Evolutionary conservation across 2,888 invertebrate genomes (phyloP), one percentile per base, ranked within the genome.

Genomic region (Pandemis cinnamomeana): DNA sequence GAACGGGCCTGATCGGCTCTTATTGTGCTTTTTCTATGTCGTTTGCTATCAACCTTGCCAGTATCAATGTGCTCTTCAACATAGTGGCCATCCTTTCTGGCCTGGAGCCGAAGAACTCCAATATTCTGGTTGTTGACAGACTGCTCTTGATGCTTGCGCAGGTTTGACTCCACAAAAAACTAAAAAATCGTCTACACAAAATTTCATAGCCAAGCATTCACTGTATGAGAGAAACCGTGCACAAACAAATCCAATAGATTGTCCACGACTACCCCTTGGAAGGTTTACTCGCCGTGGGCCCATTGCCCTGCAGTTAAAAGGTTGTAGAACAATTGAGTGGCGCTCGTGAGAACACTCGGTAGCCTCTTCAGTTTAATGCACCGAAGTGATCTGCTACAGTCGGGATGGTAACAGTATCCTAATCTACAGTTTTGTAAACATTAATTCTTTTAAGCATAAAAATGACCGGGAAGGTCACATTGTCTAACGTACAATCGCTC

Each of bases 251-350:
- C 20, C 20, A 27, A 63, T 67, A 46, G 46, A 46, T 46, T 46
- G 55, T 36, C 42, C 44, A 67, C 79, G 79, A 86, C 80, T 79
- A 36, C 53, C 67, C 67, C 55, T 55, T 20, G 8, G n/a, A 58
- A 46, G 7, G 55, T 15, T 68, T 41, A 51, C 66, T 41, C 55
- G 8, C 91, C 91, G 88, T 87, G 89, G 89, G 88, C 91, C 85
- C 89, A 89, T 91, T 91, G 87, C 85, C 51, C 86, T 79, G 88
- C 74, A 71, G 74, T 76, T 76, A 76, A 76, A 79, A 77, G 77
- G 76, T 89, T 89, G 87, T 85, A 84, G 86, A 90, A 91, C 91
- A 92, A 91, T 90, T 89, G 89, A 88, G 86, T 84, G 82, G 84
- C 81, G 81, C 84, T 90, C 91, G 93, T 92, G 92, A 92, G 92